These are phyloP conservation scores for Loris lydekkerianus DNA, from an alignment of 2,797 vertebrate genomes.

Conservation along the genomic window DNA sequence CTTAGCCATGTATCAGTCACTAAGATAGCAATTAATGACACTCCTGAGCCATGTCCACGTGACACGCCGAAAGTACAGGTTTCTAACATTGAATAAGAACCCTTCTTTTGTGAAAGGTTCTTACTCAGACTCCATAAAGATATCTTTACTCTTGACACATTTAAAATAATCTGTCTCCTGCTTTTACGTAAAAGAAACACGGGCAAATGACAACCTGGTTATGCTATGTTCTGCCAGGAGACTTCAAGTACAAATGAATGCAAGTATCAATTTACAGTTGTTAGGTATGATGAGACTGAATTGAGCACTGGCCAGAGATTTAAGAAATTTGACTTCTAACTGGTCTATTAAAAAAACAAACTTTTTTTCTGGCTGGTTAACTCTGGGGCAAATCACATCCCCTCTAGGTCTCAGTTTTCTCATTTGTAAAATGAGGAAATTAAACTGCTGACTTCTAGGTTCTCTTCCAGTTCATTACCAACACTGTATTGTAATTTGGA, in stretches of 20 bases:
- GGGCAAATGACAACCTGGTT: constrained; percentile 56
- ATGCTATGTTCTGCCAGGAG: constrained; percentile 16
- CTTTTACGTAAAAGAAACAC: constrained; percentile 50
- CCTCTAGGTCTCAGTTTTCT: constrained; percentile 50
- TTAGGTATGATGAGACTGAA: constrained; percentile 2
- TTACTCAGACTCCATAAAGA: not conserved
- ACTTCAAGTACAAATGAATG: constrained; percentile 70
- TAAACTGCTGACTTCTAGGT: constrained; percentile 61
- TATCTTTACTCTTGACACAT: constrained; percentile 26
- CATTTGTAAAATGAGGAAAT: constrained; percentile 64
- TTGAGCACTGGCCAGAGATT: constrained; percentile 37
- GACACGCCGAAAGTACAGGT: not conserved
- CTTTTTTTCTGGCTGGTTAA: constrained; percentile 42
- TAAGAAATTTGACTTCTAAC: constrained; percentile 61
- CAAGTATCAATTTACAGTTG: constrained; percentile 51
- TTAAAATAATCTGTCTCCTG: constrained; percentile 61
- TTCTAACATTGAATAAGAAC: constrained; percentile 30
- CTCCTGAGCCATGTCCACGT: not conserved
- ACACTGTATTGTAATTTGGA: not conserved
- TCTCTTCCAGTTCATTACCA: constrained; percentile 32
- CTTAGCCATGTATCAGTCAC: not conserved
- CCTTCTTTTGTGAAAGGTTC: constrained; percentile 15
- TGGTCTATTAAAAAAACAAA: not conserved
- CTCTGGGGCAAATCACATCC: constrained; percentile 36
- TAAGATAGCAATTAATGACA: not conserved